A percentile compares a stretch with the other conserved stretches of the same genome.
phyloP scores from a whole-genome alignment of 2,797 vertebrate species.

The Gambusia yucatana region DNA sequence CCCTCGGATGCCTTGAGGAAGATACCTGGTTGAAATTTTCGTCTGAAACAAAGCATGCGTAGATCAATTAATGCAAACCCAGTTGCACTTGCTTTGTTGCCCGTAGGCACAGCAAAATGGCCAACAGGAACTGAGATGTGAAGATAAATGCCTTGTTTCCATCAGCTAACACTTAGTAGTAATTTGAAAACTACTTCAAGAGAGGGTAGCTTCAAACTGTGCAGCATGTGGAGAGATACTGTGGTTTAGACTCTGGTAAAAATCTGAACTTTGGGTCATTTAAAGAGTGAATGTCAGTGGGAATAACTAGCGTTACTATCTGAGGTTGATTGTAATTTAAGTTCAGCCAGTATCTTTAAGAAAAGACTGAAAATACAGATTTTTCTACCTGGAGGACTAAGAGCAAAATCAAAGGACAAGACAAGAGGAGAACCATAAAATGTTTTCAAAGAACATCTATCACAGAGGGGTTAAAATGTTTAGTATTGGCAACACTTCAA shows the following conservation, averaged over 20 bases:
- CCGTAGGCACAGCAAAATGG: not conserved
- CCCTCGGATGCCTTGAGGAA: slow-evolving; percentile 41
- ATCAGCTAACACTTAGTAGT: not conserved
- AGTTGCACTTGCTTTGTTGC: not conserved
- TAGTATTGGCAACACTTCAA: not conserved
- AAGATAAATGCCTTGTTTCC: not conserved
- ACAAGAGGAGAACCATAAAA: not conserved
- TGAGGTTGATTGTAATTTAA: not conserved
- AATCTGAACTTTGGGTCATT: not conserved
- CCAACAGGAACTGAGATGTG: not conserved
- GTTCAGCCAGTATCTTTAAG: not conserved
- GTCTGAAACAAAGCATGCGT: slow-evolving; percentile 36
- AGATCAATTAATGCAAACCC: slow-evolving; percentile 30
- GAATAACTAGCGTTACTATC: not conserved
- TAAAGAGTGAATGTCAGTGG: not conserved
- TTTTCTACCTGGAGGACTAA: not conserved
- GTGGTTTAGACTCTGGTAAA: not conserved
- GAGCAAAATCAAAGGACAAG: not conserved
- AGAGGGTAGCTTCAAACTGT: not conserved
- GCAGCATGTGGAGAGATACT: not conserved
- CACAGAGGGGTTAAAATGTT: not conserved
- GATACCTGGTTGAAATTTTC: slow-evolving; percentile 43
- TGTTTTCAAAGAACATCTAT: not conserved
- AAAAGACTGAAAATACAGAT: not conserved
- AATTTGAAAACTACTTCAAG: not conserved